Evolutionary conservation across 2,888 invertebrate species (phyloP).

Genomic region (Leucoptera coffeella): DNA sequence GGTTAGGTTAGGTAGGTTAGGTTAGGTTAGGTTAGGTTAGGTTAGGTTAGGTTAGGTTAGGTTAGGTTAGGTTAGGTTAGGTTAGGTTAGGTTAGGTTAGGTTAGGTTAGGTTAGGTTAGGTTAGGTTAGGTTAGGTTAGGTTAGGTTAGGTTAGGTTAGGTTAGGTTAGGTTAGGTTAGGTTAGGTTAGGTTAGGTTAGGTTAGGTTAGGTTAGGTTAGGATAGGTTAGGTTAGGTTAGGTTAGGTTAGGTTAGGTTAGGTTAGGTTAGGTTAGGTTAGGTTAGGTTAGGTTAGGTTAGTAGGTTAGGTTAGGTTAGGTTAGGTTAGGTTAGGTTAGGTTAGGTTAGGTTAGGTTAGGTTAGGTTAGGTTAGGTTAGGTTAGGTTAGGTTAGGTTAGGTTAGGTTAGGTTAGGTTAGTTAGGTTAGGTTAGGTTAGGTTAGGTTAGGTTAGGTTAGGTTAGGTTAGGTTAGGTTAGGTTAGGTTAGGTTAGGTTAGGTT

Average conservation of each 20-base stretch:
- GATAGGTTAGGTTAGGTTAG: not conserved
- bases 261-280: not conserved
- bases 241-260: too few relatives aligned
- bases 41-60: slow-evolving; percentile 2
- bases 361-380: too few relatives aligned
- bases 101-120: not conserved
- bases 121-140: not conserved
- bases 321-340: too few relatives aligned
- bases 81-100: not conserved
- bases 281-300: too few relatives aligned
- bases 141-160: not conserved
- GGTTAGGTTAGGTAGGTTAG: too few relatives aligned
- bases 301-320: not conserved
- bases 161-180: not conserved
- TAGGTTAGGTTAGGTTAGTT: slow-evolving; percentile 6
- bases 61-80: not conserved
- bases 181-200: not conserved
- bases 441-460: slow-evolving; percentile 6
- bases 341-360: not conserved
- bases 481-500: slow-evolving; percentile 5
- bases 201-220: too few relatives aligned
- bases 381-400: not conserved
- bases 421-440: slow-evolving; percentile 7
- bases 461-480: slow-evolving; percentile 6
- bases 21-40: slow-evolving; percentile 6